Evolutionary conservation across 1,140 invertebrate species (phyloP), one percentile per base, ranked within the genome.

Genomic region (Dolichoris vasculosae): DNA sequence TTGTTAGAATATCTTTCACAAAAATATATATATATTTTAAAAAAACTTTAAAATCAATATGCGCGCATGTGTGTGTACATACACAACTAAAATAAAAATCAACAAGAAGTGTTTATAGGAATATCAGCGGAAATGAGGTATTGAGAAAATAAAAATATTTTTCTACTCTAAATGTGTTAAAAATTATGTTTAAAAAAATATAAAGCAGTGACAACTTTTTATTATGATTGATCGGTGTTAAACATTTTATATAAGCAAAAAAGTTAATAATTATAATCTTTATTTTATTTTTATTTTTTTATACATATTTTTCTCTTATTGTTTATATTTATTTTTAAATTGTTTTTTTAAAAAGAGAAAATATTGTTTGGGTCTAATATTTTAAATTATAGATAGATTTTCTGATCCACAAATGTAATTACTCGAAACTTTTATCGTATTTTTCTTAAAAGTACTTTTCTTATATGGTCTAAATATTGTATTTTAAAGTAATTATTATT

Each of bases 21-120:
- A 35, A 81, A 80, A 73, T 59, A 48, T 76, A 81, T 75, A 51
- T 71, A 82, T 86, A n/a, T n/a, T n/a, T 82, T 82, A 69, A 46
- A 69, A 77, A 69, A 77, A 48, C 38, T 64, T 35, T 64, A 15
- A 35, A 77, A 73, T 64, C 20, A 3, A 67, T 23, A 59, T 43
- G 26, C 35, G 51, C 17, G 23, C 13, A 15, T 11, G 75, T 51
- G 38, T 32, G 63, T 35, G 38, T 71, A 80, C 38, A 71, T 38
- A 69, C 38, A 77, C 4, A 76, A 51, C 4, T 51, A 32, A 7
- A 71, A 23, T 71, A 40, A 7, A 71, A 32, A 40, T 32, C 2
- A 15, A 35, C 13, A 9, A 40, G 20, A 35, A 48, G 32, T 82
- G 35, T 69, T 11, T 23, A 55, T 83, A 38, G 59, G n/a, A 71